Base-by-base conservation (phyloP, 2,113 vertebrate genomes). In the Platycercus adscitus region DNA sequence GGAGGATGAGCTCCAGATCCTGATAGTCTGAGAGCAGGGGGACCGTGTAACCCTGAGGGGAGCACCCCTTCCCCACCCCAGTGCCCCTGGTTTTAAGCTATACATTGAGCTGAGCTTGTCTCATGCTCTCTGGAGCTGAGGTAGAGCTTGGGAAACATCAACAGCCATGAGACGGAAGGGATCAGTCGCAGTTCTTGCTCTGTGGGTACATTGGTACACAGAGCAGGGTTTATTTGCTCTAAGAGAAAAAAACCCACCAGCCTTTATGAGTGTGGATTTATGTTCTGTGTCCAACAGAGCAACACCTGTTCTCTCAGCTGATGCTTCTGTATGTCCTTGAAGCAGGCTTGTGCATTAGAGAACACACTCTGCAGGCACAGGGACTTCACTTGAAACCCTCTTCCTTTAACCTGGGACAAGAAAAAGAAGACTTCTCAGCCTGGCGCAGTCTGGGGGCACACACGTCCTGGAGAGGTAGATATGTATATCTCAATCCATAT, bases 221-320 rank as follows among this genome's bases (percentile, higher is more conserved):
- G 76, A 93, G 60, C 49, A 88, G 60, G 14, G 37, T 88, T 93
- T 95, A 47, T 95, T 95, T 92, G 58, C 68, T 95, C 75, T 55
- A 56, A 84, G 83, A 93, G 72, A 26, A 83, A 95, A 87, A 91
- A 84, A 4, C 2, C 6, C 44, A 63, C 56, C 60, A 93, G 53
- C 58, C 68, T 95, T 92, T 91, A 52, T 58, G 81, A 83, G 76
- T 47, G 53, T 53, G 78, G 77, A 92, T 94, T 94, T 88, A 61
- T 89, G 91, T 70, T 60, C 95, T 81, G 63, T 19, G 4, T 89
- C 95, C 93, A 92, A 50, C 93, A 0, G 84, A 96, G 95, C 86
- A 92, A 92, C 96, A 95, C 95, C 95, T 96, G 96, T 66, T 95
- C 84, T 8, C 81, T 78, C 53, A 64, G 69, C 87, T 93, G 91